These are phyloP conservation scores for Scomber scombrus DNA, from an alignment of 2,113 vertebrate genomes.

Conservation along the genomic window DNA sequence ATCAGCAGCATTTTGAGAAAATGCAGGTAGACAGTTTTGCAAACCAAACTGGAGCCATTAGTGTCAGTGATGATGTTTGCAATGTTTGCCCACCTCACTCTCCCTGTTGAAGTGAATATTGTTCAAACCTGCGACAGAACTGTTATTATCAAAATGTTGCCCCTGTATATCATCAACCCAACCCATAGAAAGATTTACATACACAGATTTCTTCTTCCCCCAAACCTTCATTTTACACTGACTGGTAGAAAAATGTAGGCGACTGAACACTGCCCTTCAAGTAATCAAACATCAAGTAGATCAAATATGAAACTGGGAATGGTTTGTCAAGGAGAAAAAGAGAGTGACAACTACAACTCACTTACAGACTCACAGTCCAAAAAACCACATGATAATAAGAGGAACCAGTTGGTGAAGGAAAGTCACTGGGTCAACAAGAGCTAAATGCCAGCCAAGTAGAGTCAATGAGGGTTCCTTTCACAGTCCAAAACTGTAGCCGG, in stretches of 20 bases:
- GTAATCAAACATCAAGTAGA: conserved; percentile 77
- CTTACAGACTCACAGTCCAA: conserved; percentile 58
- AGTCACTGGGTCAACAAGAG: conserved; percentile 68
- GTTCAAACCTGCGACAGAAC: conserved; percentile 3
- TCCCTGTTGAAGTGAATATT: conserved; percentile 2
- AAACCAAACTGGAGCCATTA: conserved; percentile 18
- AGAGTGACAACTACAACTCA: conserved; percentile 57
- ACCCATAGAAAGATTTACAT: conserved; percentile 35
- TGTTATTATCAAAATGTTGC: conserved; percentile 36
- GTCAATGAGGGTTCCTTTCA: conserved; percentile 58
- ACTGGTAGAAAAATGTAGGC: conserved; percentile 69
- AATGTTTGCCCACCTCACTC: not conserved
- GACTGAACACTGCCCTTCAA: conserved; percentile 78
- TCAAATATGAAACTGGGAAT: conserved; percentile 70
- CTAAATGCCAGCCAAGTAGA: conserved; percentile 49
- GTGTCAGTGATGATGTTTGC: conserved; percentile 7
- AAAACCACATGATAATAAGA: conserved; percentile 47
- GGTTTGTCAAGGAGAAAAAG: conserved; percentile 41
- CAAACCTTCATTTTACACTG: conserved; percentile 52
- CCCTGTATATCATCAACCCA: conserved; percentile 21
- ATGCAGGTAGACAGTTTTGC: conserved; percentile 29
- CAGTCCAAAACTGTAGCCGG: conserved; percentile 47
- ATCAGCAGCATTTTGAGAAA: conserved; percentile 44
- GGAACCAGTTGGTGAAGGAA: conserved; percentile 62
- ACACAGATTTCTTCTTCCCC: conserved; percentile 31